These are phyloP conservation scores for Nyleta sp. DNA, from an alignment of 2,888 invertebrate species.

Conservation along the genomic window DNA sequence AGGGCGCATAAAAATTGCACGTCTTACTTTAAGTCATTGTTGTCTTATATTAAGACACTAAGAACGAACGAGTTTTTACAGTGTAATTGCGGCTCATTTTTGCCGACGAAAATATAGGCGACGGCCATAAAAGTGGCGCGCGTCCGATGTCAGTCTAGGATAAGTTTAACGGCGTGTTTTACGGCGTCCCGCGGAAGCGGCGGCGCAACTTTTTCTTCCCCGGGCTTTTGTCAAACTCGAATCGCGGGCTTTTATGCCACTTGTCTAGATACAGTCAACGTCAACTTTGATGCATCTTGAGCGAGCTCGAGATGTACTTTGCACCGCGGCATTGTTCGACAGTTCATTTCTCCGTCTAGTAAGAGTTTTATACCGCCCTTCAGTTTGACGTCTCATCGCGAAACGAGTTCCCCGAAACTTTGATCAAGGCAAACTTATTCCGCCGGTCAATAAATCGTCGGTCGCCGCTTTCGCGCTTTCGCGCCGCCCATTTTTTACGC, in stretches of 20 bases:
- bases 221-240: slow-evolving; percentile 32
- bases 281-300: slow-evolving; percentile 48
- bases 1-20: no score
- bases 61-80: no score
- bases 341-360: slow-evolving; percentile 40
- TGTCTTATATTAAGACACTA: no score
- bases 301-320: slow-evolving; percentile 28
- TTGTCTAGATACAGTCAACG: slow-evolving; percentile 37
- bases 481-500: slow-evolving; percentile 11
- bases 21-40: no score
- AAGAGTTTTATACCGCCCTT: slow-evolving; percentile 45
- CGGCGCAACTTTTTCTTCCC: slow-evolving; percentile 26
- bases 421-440: slow-evolving; percentile 44
- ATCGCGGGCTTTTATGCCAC: slow-evolving; percentile 36
- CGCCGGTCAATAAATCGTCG: slow-evolving; percentile 42
- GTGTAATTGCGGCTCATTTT: slow-evolving; percentile 34
- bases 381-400: slow-evolving; percentile 46
- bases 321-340: slow-evolving; percentile 37
- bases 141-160: slow-evolving; percentile 23
- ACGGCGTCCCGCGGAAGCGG: slow-evolving; percentile 20
- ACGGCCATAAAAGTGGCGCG: slow-evolving; percentile 24
- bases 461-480: slow-evolving; percentile 37
- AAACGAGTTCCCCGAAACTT: slow-evolving; percentile 52
- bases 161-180: slow-evolving; percentile 48
- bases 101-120: slow-evolving; percentile 34